Base-by-base conservation (phyloP, 2,113 vertebrate species). In the Tenrec ecaudatus region DNA sequence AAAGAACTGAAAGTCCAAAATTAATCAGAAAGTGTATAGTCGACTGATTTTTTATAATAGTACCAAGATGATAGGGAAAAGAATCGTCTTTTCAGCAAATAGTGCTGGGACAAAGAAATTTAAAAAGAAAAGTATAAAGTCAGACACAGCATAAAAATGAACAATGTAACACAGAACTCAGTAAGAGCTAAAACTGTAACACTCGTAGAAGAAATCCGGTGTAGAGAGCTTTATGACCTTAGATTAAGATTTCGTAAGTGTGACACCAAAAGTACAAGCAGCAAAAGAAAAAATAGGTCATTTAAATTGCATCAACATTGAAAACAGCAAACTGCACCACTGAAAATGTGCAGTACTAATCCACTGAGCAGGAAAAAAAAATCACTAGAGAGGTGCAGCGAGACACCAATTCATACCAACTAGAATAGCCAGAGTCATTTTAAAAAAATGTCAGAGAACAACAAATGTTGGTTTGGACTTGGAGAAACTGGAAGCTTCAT, bases 321-420 rank as follows among this genome's bases (percentile, higher is more conserved):
- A 40, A 64, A 66, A 90, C 17, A 75, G 10, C 11, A 68, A 93
- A 73, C 17, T 16, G 76, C 27, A 76, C 23, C 38, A 82, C 58
- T 38, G 88, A 92, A 78, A 82, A 88, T 76, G n/a, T 68, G 15
- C 82, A 93, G 71, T 22, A 33, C 66, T 22, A 88, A 88, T 77
- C 60, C 60, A 82, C 22, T 57, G 47, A 86, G 38, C 29, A 75
- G 27, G 66, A 77, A 47, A 93, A 62, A 88, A 93, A 62, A 88
- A 7, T 53, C 12, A 53, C 47, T 53, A 53, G 9, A 10, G 47
- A 53, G 47, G 47, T 53, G 47, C 47, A 77, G 36, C 27, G 80
- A 25, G 27, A 62, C 11, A 87, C 58, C 0, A 27, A 80, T 82
- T 33, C 91, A 90, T 53, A 85, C 31, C 80, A 81, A 36, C 64